These are phyloP conservation scores for Bufo bufo DNA, from an alignment of 2,113 vertebrate species.

Conservation along the genomic window DNA sequence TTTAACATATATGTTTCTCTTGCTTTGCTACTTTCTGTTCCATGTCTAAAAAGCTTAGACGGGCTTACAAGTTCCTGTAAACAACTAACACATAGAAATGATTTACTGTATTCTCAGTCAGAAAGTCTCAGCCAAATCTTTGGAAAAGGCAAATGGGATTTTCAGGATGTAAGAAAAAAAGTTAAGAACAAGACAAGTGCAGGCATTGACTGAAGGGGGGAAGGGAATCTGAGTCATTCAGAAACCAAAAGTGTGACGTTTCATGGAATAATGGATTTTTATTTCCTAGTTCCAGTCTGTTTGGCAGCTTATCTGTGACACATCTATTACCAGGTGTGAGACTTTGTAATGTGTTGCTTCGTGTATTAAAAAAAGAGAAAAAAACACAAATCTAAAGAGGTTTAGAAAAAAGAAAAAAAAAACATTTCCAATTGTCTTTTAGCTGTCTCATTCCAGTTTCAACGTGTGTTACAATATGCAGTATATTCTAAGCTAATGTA, in stretches of 20 bases:
- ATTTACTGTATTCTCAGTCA: slow-evolving; percentile 8
- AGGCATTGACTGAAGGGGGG: not conserved
- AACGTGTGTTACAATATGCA: slow-evolving; percentile 99
- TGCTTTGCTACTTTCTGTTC: slow-evolving; percentile 7
- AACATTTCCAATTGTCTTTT: slow-evolving; percentile 89
- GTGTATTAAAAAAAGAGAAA: slow-evolving; percentile 85
- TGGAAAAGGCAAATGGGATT: not conserved
- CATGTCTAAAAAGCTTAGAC: slow-evolving; percentile 16
- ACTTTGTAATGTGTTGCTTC: slow-evolving; percentile 62
- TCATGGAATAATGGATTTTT: slow-evolving; percentile 49
- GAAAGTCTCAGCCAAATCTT: slow-evolving; percentile 14
- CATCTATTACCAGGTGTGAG: slow-evolving; percentile 59
- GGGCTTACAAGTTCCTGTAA: slow-evolving; percentile 1
- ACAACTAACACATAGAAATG: slow-evolving; percentile 19
- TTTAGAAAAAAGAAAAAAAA: slow-evolving; percentile 74
- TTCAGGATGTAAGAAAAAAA: not conserved
- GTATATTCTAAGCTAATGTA: slow-evolving; percentile 99
- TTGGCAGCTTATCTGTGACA: slow-evolving; percentile 57
- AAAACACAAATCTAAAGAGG: slow-evolving; percentile 85
- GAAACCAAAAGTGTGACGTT: slow-evolving; percentile 56
- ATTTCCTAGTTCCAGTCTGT: slow-evolving; percentile 55
- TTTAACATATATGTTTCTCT: not conserved
- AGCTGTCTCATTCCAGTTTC: slow-evolving; percentile 97
- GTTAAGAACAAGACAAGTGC: not conserved
- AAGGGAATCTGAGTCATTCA: slow-evolving; percentile 15